These are phyloP conservation scores for Urosaurus nigricauda DNA, from an alignment of 2,797 vertebrate species.

Conservation along the genomic window DNA sequence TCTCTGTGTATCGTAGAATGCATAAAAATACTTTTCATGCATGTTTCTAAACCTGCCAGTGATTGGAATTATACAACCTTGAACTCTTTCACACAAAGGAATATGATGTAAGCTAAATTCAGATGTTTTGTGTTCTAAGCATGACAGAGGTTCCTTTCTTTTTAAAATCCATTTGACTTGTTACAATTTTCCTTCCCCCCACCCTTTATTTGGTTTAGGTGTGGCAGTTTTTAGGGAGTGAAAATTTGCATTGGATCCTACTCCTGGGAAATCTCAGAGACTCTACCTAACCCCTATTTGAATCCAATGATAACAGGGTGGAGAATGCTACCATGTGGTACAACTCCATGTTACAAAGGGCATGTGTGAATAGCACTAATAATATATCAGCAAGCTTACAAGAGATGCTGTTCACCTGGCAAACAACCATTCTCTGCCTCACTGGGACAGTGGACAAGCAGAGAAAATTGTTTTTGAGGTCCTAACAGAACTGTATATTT, in stretches of 20 bases:
- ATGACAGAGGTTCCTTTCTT: neutral
- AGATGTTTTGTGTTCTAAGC: neutral
- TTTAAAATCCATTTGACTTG: no score
- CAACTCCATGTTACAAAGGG: neutral
- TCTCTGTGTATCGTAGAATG: neutral
- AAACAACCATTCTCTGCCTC: neutral
- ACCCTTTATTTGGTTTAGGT: no score
- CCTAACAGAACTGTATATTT: neutral
- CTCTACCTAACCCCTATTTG: no score
- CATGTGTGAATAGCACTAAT: neutral
- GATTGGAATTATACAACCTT: conserved; percentile 16
- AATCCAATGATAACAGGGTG: no score
- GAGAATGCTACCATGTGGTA: neutral
- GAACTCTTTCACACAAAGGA: neutral
- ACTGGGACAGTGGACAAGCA: neutral
- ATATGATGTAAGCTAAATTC: neutral
- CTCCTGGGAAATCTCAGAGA: no score
- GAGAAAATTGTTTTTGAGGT: neutral
- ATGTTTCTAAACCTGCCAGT: conserved; percentile 35
- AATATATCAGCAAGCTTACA: no score
- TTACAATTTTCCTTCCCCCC: no score
- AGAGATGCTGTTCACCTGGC: neutral
- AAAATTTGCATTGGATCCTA: no score
- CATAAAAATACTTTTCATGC: conserved; percentile 28
- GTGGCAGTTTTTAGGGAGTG: no score